Percentiles rank a stretch among this genome's conserved stretches.
phyloP scores from a whole-genome alignment of 2,113 vertebrate genomes.

The Hipposideros armiger region DNA sequence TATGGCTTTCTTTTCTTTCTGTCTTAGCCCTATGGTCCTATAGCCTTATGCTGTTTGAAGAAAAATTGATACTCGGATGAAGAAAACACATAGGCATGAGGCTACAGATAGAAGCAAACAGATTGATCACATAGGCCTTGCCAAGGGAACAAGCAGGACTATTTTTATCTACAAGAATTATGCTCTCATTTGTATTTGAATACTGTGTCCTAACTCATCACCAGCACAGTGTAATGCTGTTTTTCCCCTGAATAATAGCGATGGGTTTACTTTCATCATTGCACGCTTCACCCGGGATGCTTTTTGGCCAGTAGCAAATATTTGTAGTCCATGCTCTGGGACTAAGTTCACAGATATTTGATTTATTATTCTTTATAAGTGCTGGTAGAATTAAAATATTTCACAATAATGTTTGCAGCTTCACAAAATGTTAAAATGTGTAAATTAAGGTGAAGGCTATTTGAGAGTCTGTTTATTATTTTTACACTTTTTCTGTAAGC shows the following conservation, averaged over 20 bases:
- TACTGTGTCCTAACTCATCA: background rate
- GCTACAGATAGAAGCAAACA: conserved; percentile 4
- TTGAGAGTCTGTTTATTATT: background rate
- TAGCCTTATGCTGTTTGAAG: background rate
- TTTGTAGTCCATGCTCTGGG: background rate
- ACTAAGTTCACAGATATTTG: background rate
- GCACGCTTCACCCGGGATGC: background rate
- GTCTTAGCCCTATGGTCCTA: background rate
- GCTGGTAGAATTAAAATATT: background rate
- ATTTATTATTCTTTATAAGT: background rate
- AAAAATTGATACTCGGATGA: background rate
- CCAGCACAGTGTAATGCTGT: background rate
- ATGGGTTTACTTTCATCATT: background rate
- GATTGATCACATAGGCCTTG: background rate
- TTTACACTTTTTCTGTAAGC: conserved; percentile 17
- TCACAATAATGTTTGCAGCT: background rate
- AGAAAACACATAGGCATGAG: background rate
- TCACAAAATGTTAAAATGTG: background rate
- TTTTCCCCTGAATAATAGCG: background rate
- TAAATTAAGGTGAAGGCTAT: background rate
- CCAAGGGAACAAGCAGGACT: background rate
- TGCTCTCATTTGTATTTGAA: background rate
- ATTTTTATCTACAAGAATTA: background rate
- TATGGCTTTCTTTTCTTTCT: background rate
- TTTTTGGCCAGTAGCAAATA: background rate